Conservation (phyloP, 2,113 vertebrate species). For the Callionymus lyra region DNA sequence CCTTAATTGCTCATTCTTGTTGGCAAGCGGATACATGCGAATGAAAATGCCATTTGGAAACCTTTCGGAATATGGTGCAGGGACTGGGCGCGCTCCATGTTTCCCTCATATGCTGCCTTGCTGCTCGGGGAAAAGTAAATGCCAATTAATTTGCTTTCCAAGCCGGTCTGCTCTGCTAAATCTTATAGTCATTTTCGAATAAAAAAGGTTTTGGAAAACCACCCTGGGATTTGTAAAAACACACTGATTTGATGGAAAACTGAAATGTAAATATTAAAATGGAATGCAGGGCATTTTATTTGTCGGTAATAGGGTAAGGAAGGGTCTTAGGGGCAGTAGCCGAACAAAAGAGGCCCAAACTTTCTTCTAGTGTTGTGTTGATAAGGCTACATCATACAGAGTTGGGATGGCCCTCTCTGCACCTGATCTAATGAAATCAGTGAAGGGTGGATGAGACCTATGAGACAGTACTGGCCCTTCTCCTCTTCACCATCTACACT, state of each 20-base stretch:
- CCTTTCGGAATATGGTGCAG: conserved; percentile 16
- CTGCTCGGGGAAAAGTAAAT: conserved; percentile 21
- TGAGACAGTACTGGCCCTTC: no score
- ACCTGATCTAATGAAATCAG: no score
- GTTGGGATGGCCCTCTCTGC: no score
- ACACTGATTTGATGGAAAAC: conserved; percentile 1
- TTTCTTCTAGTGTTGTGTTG: no score
- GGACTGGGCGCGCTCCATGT: conserved; percentile 27
- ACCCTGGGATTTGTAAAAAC: neutral
- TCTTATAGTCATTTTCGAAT: neutral
- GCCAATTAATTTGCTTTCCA: conserved; percentile 36
- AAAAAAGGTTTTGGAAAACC: neutral
- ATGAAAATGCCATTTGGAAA: conserved; percentile 39
- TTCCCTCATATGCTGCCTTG: conserved; percentile 29
- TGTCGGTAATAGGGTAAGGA: no score
- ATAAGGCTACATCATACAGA: no score
- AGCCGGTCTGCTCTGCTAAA: conserved; percentile 2
- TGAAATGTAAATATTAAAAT: neutral
- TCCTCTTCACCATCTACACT: no score
- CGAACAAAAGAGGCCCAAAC: no score
- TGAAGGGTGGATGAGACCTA: no score
- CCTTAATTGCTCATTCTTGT: conserved; percentile 41
- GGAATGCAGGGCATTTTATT: neutral
- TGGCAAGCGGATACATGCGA: conserved; percentile 38
- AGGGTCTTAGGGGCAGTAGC: no score